Evolutionary conservation across 1,140 invertebrate species (phyloP), one percentile per base, ranked within the genome.

Genomic region (Camponotus pennsylvanicus): DNA sequence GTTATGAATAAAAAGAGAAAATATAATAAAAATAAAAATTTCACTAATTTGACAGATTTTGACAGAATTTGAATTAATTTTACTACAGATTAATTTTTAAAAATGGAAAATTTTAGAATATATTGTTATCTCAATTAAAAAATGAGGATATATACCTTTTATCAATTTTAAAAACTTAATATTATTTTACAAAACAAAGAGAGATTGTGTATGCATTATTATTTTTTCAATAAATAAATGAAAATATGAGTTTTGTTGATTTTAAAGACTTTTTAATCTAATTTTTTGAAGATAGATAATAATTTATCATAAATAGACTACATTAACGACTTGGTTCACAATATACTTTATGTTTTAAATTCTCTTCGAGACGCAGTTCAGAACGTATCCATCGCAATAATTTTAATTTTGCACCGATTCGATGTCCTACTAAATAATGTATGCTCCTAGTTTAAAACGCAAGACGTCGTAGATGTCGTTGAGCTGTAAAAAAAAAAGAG

Each of bases 381-480:
- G 63, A 69, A 66, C 18, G 13, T 63, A 64, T 61, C 18, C 18
- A 45, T 45, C 15, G 11, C 3, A n/a, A 67, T 57, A 27, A 80
- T 70, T 70, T 3, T 57, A 80, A 70, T 57, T 69, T 75, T 2
- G 13, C 55, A 27, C 61, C 69, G 42, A 83, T 75, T 83, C 69
- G 55, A 83, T 63, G 69, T 55, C 42, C 40, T 61, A 40, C 13
- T 57, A 71, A 88, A 7, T 55, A 42, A 61, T 77, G 86, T 40
- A 71, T 61, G 82, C 52, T 88, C 52, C n/a, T 64, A 89, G 77
- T 52, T 78, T 89, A 89, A 32, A 21, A 83, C 57, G 63, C 64
- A 59, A 63, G 40, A 57, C 42, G 32, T 75, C 42, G 45, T 89
- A 89, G 69, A 63, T 27, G 27, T 45, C 27, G 40, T 79, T 34